Evolutionary conservation across 1,140 invertebrate species (phyloP).

Genomic region (Bombus confusus): DNA sequence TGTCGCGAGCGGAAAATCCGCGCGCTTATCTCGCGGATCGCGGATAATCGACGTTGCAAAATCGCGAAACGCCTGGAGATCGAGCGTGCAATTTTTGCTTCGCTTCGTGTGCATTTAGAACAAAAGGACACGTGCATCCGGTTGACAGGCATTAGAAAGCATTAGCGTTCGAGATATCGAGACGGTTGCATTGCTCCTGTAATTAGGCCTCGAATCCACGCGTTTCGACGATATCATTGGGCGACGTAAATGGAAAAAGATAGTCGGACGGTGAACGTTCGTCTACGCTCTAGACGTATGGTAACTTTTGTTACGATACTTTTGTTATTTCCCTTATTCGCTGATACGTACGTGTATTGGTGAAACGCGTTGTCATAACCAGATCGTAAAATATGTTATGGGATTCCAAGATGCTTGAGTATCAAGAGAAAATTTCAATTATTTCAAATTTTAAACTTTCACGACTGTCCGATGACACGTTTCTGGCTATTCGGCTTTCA

Average conservation of each 20-base stretch:
- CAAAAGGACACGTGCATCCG: slow-evolving; percentile 26
- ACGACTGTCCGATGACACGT: too few relatives aligned
- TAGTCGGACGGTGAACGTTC: background rate
- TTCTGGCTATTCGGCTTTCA: too few relatives aligned
- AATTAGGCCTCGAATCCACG: slow-evolving; percentile 27
- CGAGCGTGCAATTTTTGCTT: slow-evolving; percentile 25
- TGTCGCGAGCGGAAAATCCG: background rate
- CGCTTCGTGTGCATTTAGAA: background rate
- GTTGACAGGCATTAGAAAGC: slow-evolving; percentile 40
- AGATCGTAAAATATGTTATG: too few relatives aligned
- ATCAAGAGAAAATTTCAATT: too few relatives aligned
- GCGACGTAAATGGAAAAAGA: background rate
- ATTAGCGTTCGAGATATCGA: slow-evolving; percentile 10
- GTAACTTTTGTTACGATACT: too few relatives aligned
- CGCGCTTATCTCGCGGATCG: slow-evolving; percentile 14
- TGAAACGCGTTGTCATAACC: too few relatives aligned
- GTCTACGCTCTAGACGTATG: too few relatives aligned
- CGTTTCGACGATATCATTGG: background rate
- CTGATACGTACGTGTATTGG: too few relatives aligned
- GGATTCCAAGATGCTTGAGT: too few relatives aligned
- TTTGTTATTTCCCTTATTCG: background rate
- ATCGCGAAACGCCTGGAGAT: slow-evolving; percentile 1
- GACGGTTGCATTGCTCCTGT: background rate
- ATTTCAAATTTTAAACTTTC: too few relatives aligned
- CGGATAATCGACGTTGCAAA: slow-evolving; percentile 42